Evolutionary conservation across 2,888 invertebrate species (phyloP), one percentile per base, ranked within the genome.

Genomic region (Bombylius discolor): DNA sequence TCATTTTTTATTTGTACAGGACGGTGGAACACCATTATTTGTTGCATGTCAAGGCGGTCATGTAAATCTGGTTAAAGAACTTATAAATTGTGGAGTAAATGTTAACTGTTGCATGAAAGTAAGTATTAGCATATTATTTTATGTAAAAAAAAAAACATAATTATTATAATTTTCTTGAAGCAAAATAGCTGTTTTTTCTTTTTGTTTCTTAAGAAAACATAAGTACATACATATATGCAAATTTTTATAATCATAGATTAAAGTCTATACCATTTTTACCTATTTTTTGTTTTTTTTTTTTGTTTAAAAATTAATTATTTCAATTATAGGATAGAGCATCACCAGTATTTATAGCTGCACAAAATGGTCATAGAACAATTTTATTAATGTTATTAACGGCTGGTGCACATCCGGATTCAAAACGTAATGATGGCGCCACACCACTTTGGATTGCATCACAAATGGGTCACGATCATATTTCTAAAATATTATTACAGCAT

Each of bases 391-490:
- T 96, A 55, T 68, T 93, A 60, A 76, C 79, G 6, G 81, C 81
- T 51, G 90, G 89, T 45, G 91, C 91, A 0, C 76, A 78, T 56
- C 79, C 83, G 48, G 89, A 92, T 70, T 76, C 80, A 0, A 81
- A 84, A 62, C 82, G 94, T 66, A 81, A 83, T 5, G 94, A 94
- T 77, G 84, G 87, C 59, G 89, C 91, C 68, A 88, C 90, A 50
- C 86, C 95, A 59, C 80, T 96, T 62, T 96, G 94, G 94, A 95
- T 96, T 66, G 88, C 93, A 46, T 84, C 92, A 61, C 96, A 96
- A 81, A 93, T 94, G 89, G 95, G 94, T 0, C 92, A 93, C 76
- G 83, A 85, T 69, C 83, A 82, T 68, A 85, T 87, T 50, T 92
- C 86, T 56, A 78, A 85, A 61, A 80, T 84, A 66, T 78, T 96